phyloP scores from a whole-genome alignment of 2,888 invertebrate genomes.

The Parasteatoda lunata region DNA sequence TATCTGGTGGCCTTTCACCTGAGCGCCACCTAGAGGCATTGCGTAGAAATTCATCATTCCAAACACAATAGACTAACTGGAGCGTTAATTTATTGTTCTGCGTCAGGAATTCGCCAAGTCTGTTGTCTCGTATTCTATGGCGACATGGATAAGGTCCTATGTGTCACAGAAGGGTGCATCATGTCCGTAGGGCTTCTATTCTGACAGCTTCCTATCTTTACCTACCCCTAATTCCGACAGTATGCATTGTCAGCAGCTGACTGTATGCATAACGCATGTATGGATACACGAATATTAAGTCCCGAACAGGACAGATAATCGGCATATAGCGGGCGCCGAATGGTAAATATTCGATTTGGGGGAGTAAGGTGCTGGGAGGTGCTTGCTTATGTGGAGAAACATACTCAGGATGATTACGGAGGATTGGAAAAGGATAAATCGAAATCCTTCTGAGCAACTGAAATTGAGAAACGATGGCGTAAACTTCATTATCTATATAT shows the following conservation, averaged over 20 bases:
- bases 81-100: constrained; percentile 36
- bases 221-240: background rate
- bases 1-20: constrained; percentile 22
- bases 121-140: background rate
- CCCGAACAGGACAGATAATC: background rate
- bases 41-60: constrained; percentile 28
- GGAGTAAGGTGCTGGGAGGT: background rate
- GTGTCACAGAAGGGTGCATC: background rate
- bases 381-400: background rate
- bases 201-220: constrained; percentile 4
- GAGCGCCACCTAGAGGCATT: constrained; percentile 27
- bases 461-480: background rate
- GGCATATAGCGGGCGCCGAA: background rate
- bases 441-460: background rate
- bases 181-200: constrained; percentile 19
- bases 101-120: background rate
- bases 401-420: background rate
- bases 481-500: background rate
- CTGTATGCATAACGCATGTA: constrained; percentile 3
- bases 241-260: background rate
- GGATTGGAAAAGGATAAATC: background rate
- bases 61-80: constrained; percentile 15
- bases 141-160: constrained; percentile 2
- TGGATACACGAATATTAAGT: constrained; percentile 2
- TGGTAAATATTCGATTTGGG: background rate